phyloP scores from a whole-genome alignment of 2,113 vertebrate genomes.

The Cololabis saira region DNA sequence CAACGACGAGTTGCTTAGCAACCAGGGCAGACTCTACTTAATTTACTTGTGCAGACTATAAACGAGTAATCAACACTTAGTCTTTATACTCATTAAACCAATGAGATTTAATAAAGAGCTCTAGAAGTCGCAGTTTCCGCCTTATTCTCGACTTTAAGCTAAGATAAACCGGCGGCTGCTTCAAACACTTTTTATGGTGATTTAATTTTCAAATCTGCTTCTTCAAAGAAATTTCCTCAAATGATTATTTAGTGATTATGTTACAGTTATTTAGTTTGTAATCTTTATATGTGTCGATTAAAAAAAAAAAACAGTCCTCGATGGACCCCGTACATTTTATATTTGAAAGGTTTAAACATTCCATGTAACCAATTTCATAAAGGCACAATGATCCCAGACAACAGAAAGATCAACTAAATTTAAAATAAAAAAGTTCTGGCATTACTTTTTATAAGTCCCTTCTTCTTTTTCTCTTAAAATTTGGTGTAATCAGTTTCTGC shows the following conservation, averaged over 20 bases:
- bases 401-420: constrained; percentile 16
- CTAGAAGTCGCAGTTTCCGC: no score
- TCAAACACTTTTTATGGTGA: no score
- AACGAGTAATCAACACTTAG: no score
- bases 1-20: not conserved
- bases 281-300: not conserved
- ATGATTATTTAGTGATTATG: no score
- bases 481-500: constrained; percentile 35
- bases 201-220: no score
- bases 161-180: not conserved
- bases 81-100: no score
- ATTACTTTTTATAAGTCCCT: constrained; percentile 21
- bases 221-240: no score
- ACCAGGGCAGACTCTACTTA: not conserved
- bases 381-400: constrained; percentile 51
- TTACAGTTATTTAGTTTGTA: not conserved
- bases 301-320: not conserved
- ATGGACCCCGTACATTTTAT: not conserved
- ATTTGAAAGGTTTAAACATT: not conserved
- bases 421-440: constrained; percentile 8
- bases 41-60: not conserved
- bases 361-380: constrained; percentile 34
- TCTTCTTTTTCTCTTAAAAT: constrained; percentile 29
- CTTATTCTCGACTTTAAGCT: no score
- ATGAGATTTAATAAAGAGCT: no score